Evolutionary conservation across 2,113 vertebrate species (phyloP), one percentile per base, ranked within the genome.

Genomic region (Barbus barbus): DNA sequence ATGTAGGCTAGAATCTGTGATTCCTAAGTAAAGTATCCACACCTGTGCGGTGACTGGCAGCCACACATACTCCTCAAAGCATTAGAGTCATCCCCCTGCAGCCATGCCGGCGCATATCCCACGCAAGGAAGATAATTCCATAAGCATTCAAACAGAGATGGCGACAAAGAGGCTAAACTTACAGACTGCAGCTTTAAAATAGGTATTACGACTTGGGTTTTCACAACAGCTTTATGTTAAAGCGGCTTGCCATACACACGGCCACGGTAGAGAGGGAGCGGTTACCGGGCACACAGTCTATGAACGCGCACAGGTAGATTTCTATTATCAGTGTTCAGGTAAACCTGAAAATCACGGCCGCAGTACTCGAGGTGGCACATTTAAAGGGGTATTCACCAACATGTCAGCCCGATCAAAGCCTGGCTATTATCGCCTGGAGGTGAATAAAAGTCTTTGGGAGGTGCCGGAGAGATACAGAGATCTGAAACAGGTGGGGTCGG

Each of bases 361-460:
- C 24, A 14, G 12, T 13, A 26, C 8, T 26, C 83, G 38, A 36
- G 36, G 61, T 46, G 44, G 1, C n/a, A 38, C 16, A 0, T n/a
- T 28, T 41, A 60, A 31, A 33, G 7, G 5, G 3, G 3, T 24
- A 53, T 78, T 38, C 18, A 24, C 41, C 41, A 60, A 18, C 38
- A 95, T 95, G 94, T 89, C 88, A 26, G 87, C 56, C 16, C 92
- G 93, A 41, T 81, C 89, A 51, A 95, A 94, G 84, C 91, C 93
- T 5, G 96, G 96, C 28, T 99, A 96, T 61, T 94, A 93, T 88
- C 94, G 95, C 22, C 96, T 96, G 88, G 97, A 98, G n/a, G 90
- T 99, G 73, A 95, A 96, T 90, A 97, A 97, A 89, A 98, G 96
- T 0, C 81, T 91, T 24, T 99, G 97, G 97, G 96, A 97, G 88